These are phyloP conservation scores for Parauchenoglanis punctatus DNA, from an alignment of 2,797 vertebrate genomes.

Conservation along the genomic window DNA sequence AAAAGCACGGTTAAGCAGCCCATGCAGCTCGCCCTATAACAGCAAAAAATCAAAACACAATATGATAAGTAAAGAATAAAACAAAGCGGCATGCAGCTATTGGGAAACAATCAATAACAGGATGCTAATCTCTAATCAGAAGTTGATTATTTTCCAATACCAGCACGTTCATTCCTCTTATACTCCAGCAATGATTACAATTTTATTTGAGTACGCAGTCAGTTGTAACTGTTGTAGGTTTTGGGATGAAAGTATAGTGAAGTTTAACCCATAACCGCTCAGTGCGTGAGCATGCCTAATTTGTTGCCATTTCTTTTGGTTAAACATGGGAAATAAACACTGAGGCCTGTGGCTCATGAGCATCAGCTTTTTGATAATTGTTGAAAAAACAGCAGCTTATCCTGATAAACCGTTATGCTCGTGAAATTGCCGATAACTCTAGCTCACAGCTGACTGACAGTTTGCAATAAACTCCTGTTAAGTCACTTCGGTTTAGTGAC, in stretches of 20 bases:
- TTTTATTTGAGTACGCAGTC: background rate
- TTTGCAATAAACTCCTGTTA: background rate
- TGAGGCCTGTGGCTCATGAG: too few relatives aligned
- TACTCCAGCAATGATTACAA: background rate
- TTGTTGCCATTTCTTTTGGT: too few relatives aligned
- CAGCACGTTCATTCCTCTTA: background rate
- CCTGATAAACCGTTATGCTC: too few relatives aligned
- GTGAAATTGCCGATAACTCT: background rate
- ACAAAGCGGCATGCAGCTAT: background rate
- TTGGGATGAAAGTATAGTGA: background rate
- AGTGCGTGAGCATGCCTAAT: too few relatives aligned
- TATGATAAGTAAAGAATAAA: background rate
- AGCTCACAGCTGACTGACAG: background rate
- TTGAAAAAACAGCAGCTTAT: too few relatives aligned
- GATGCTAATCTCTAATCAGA: background rate
- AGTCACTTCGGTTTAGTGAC: background rate
- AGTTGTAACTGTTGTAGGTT: background rate
- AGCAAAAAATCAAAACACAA: background rate
- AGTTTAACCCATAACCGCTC: too few relatives aligned
- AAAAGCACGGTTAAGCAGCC: conserved; percentile 72
- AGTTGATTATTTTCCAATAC: background rate
- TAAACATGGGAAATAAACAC: too few relatives aligned
- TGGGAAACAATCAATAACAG: background rate
- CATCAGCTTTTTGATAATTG: too few relatives aligned
- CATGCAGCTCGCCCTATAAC: conserved; percentile 67